Conservation (phyloP, 2,888 invertebrate species). For the Tachina grossa region DNA sequence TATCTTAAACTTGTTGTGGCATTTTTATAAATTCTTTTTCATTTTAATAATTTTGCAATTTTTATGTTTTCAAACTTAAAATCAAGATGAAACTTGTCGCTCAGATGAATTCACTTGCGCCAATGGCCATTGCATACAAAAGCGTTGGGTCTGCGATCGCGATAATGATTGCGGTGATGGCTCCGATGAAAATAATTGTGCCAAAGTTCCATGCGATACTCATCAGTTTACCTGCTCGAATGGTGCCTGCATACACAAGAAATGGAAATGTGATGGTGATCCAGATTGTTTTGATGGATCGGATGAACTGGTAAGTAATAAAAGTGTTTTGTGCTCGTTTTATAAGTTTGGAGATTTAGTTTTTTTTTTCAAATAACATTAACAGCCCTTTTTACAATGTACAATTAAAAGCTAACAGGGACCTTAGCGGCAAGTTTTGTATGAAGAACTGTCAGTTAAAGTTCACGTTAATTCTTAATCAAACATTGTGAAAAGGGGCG, state of each 20-base stretch:
- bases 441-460: too few relatives aligned
- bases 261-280: conserved; percentile 95
- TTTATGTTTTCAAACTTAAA: not conserved
- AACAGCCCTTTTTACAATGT: too few relatives aligned
- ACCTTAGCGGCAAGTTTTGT: too few relatives aligned
- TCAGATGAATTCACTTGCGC: conserved; percentile 96
- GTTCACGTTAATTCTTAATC: too few relatives aligned
- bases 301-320: conserved; percentile 88
- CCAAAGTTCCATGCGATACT: conserved; percentile 87
- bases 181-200: conserved; percentile 91
- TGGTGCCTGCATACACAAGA: conserved; percentile 89
- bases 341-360: not conserved
- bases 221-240: conserved; percentile 90
- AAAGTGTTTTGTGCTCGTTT: not conserved
- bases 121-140: conserved; percentile 94
- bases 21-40: not conserved
- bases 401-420: too few relatives aligned
- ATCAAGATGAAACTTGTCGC: conserved; percentile 93
- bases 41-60: not conserved
- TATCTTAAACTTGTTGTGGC: not conserved
- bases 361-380: too few relatives aligned
- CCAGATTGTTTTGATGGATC: conserved; percentile 92
- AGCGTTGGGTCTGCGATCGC: conserved; percentile 92
- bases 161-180: conserved; percentile 94
- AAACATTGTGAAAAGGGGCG: too few relatives aligned